These are phyloP conservation scores for Bagarius yarrelli DNA, from an alignment of 2,113 vertebrate genomes.

Conservation along the genomic window DNA sequence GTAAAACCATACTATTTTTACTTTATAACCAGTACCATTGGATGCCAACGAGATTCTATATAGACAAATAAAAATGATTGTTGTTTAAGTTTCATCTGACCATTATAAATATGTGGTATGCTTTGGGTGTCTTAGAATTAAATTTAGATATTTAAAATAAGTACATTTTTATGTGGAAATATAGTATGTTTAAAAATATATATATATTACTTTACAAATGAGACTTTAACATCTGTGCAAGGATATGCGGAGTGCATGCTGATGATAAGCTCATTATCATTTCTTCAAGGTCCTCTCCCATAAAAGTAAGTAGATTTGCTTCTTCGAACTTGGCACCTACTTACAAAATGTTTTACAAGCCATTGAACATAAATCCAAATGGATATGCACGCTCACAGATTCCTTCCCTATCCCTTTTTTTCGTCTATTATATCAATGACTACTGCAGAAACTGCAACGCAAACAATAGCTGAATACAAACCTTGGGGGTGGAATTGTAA, in stretches of 20 bases:
- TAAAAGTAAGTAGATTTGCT: constrained; percentile 35
- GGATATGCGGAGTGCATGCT: constrained; percentile 13
- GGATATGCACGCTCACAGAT: constrained; percentile 48
- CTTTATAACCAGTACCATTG: background rate
- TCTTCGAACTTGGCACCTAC: constrained; percentile 41
- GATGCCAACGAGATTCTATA: background rate
- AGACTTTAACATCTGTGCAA: background rate
- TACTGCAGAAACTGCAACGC: constrained; percentile 34
- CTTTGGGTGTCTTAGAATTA: background rate
- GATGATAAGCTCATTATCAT: constrained; percentile 43
- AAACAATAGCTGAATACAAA: constrained; percentile 59
- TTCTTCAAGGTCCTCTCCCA: constrained; percentile 26
- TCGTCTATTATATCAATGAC: constrained; percentile 50
- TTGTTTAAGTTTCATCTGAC: background rate
- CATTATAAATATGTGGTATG: background rate
- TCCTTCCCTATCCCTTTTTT: constrained; percentile 33
- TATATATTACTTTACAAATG: too few species aligned
- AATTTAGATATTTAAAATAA: background rate
- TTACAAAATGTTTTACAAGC: constrained; percentile 45
- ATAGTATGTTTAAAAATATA: too few species aligned
- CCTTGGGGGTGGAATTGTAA: constrained; percentile 46
- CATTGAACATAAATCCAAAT: constrained; percentile 50
- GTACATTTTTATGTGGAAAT: background rate
- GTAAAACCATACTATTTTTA: background rate
- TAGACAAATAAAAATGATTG: background rate